Evolutionary conservation across 2,888 invertebrate genomes (phyloP).

Genomic region (Callyntrura sp.): DNA sequence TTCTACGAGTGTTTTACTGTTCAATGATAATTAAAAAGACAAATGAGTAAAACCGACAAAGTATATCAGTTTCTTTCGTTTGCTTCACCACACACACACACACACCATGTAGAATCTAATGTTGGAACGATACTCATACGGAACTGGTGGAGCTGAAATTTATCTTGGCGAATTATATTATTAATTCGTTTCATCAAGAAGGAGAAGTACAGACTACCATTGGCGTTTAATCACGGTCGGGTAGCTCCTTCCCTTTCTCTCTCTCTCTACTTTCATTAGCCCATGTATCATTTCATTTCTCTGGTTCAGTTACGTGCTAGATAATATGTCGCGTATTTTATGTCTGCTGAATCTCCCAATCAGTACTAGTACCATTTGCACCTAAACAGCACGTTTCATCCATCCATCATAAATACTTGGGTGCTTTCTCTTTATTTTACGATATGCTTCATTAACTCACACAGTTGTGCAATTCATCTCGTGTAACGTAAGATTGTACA

Average conservation of each 20-base stretch:
- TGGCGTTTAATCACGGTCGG: background rate
- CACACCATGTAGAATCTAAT: too few relatives aligned
- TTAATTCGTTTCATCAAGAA: background rate
- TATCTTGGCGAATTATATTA: too few relatives aligned
- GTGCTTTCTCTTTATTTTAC: slow-evolving; percentile 39
- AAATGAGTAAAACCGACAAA: too few relatives aligned
- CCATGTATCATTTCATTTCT: slow-evolving; percentile 52
- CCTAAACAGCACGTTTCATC: background rate
- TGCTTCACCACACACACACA: background rate
- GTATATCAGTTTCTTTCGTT: background rate
- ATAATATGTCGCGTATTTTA: background rate
- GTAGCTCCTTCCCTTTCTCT: background rate
- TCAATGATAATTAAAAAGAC: too few relatives aligned
- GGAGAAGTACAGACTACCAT: background rate
- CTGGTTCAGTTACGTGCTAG: background rate
- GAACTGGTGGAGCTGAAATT: too few relatives aligned
- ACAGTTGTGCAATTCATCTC: slow-evolving; percentile 5
- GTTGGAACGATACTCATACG: too few relatives aligned
- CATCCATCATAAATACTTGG: background rate
- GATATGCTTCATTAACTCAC: slow-evolving; percentile 41
- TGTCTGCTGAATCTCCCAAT: background rate
- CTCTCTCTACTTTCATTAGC: background rate
- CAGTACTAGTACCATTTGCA: background rate
- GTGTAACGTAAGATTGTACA: too few relatives aligned
- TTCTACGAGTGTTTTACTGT: too few relatives aligned